Evolutionary conservation across 1,140 invertebrate species (phyloP), one percentile per base, ranked within the genome.

Genomic region (Pseudobourletiella spinata): DNA sequence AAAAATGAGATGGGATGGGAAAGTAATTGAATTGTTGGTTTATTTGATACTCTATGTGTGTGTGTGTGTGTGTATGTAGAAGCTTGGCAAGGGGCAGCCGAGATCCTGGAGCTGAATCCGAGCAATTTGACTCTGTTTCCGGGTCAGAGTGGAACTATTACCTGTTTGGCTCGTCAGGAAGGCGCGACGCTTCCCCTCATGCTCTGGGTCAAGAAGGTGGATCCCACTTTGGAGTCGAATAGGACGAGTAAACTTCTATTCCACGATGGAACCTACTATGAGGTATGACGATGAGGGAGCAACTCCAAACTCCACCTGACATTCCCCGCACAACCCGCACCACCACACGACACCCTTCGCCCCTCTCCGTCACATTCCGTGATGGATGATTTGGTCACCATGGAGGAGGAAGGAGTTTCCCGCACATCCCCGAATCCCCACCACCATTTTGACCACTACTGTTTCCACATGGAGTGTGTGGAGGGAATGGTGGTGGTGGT

Each of bases 41-140:
- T 48, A 58, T 64, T 59, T 64, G 3, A 58, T 55, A 18, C 18
- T 50, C 30, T 61, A 15, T 24, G 22, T 1, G n/a, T n/a, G n/a
- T n/a, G n/a, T n/a, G n/a, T n/a, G n/a, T n/a, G n/a, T n/a, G n/a
- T 43, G 18, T 18, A 24, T 35, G n/a, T 25, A 61, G 54, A 30
- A 48, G 16, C 46, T 8, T 61, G 59, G 62, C 44, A 61, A 4
- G 59, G 55, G 25, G 39, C 30, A 18, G 59, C 61, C 4, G 64
- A 69, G 44, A 65, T 69, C 30, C 24, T 69, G 46, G 59, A 63
- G 46, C 18, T 69, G 14, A 65, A 18, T 35, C 68, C 68, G 20
- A 59, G 26, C 14, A 69, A 67, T 59, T 48, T 69, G 52, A 66
- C 59, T 18, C 29, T 69, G 2, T 50, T 25, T 44, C 48, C 62